phyloP scores from a whole-genome alignment of 2,888 invertebrate species.

The Hecatera dysodea region DNA sequence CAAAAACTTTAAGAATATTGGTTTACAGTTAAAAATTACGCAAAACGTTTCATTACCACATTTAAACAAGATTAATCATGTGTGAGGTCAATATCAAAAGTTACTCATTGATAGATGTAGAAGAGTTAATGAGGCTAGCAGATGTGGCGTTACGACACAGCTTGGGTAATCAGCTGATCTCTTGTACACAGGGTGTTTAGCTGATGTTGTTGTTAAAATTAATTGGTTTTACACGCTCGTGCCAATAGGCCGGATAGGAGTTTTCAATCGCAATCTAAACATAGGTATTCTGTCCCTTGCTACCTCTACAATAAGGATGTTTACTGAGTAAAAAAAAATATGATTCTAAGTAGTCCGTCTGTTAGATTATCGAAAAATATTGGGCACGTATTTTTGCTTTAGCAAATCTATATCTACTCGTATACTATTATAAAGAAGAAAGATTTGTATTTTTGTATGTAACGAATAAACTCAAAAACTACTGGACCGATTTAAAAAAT shows the following conservation, averaged over 20 bases:
- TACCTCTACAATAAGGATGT: no score
- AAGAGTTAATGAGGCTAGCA: constrained; percentile 16
- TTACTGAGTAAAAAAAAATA: no score
- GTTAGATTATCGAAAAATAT: no score
- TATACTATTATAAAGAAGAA: no score
- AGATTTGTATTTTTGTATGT: no score
- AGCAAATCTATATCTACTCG: no score
- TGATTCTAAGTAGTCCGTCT: no score
- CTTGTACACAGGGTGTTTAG: constrained; percentile 17
- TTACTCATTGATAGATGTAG: constrained; percentile 26
- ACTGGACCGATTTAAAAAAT: no score
- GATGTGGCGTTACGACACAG: constrained; percentile 38
- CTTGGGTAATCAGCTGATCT: constrained; percentile 32
- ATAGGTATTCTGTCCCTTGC: no score
- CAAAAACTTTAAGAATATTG: not conserved
- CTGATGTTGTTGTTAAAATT: constrained; percentile 2
- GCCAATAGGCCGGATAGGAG: not conserved
- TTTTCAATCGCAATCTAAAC: not conserved
- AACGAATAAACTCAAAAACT: no score
- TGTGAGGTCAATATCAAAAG: constrained; percentile 42
- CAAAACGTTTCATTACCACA: constrained; percentile 23
- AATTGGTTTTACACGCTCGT: constrained; percentile 5
- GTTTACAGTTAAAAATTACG: constrained; percentile 15
- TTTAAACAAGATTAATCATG: constrained; percentile 36
- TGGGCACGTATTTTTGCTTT: no score